Base-by-base conservation (phyloP, 1,140 invertebrate species). In the Drosophila hydei region DNA sequence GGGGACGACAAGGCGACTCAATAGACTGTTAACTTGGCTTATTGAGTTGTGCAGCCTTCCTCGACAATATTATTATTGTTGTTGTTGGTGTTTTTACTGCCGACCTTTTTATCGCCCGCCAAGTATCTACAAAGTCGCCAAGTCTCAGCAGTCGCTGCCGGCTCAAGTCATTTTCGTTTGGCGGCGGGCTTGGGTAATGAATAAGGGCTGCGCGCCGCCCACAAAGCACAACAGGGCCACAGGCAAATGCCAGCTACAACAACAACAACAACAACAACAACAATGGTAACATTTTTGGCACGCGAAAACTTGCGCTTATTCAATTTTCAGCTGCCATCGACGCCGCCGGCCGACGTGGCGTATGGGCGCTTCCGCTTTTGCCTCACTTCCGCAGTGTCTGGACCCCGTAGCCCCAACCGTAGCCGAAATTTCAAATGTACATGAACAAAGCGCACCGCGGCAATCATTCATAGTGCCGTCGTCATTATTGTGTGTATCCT, bases 1-100 rank as follows among this genome's bases (percentile, higher is more conserved):
- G 6, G 3, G 40, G 4, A 18, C 9, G 48, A 11, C 12, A 14
- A 18, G 30, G 45, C 48, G 30, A 58, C 47, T 83, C 75, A 75
- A 88, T 88, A 70, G 78, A 79, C 83, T 89, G 83, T 83, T 88
- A 88, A 88, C 77, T 87, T 75, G 83, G 83, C 81, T 87, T 87
- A 87, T 87, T 87, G 81, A 87, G 81, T 88, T 88, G 81, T 85
- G 77, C 58, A 61, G 54, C 63, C 59, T 55, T 51, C 43, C 45
- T 40, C 2, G 23, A 12, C 47, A 14, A 18, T 14, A 50, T 23
- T 42, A 33, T 30, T 45, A 51, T 47, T 62, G 48, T 30, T 71
- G 51, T 38, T 64, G 40, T 33, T 71, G 68, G 9, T 67, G 55
- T 55, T 62, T 36, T 50, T 73, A 47, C 27, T 38, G 69, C 14